These are phyloP conservation scores for Madoqua kirkii DNA, from an alignment of 2,113 vertebrate genomes.

Conservation along the genomic window DNA sequence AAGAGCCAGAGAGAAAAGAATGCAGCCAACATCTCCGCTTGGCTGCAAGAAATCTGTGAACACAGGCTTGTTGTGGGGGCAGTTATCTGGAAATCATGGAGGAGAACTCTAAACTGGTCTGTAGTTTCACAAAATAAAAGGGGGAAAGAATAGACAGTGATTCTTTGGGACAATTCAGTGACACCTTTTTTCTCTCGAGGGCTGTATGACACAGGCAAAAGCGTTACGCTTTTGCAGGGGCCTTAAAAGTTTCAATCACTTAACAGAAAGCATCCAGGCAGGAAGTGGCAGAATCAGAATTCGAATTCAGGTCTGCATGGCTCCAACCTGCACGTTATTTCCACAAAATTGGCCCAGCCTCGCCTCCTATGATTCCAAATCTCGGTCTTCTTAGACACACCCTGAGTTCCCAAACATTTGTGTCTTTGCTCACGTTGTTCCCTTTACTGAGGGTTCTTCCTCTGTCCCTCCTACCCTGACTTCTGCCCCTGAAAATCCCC, in stretches of 20 bases:
- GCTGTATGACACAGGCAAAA: background rate
- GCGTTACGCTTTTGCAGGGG: background rate
- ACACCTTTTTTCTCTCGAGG: background rate
- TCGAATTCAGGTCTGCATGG: background rate
- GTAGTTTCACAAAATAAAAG: background rate
- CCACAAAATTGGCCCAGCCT: background rate
- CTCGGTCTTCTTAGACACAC: background rate
- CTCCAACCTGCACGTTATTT: background rate
- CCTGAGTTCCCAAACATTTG: background rate
- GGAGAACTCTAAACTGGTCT: background rate
- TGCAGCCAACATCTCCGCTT: fast-evolving
- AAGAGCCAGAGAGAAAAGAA: background rate
- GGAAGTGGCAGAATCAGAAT: background rate
- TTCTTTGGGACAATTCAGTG: background rate
- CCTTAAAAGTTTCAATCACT: background rate
- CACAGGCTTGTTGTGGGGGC: background rate
- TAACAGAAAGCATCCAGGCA: background rate
- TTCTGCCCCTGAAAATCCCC: background rate
- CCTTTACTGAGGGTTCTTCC: background rate
- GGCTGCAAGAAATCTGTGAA: background rate
- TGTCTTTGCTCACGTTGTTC: background rate
- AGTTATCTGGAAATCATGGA: background rate
- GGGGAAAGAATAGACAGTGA: background rate
- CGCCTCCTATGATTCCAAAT: background rate
- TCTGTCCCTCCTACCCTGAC: background rate